Evolutionary conservation across 53 echinoderm and acorn worm species (phyloP), one percentile per base, ranked within the genome.

Genomic region (Pentamera pediparva): DNA sequence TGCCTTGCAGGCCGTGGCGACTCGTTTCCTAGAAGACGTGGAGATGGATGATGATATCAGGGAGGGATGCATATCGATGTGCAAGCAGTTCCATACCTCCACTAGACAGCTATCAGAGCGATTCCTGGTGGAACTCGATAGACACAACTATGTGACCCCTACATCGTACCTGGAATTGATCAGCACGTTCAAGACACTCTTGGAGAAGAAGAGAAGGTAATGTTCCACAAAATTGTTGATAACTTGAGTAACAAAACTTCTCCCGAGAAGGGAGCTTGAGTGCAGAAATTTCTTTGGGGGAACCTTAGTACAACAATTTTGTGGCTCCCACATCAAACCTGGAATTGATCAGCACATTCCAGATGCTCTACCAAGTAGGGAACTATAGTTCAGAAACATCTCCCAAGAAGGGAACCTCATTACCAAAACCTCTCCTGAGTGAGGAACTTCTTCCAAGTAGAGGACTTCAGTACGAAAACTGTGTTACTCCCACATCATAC

Each of bases 141-240:
- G 95, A 20, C 90, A 95, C 80, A 95, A 95, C 70, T 95, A 95
- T 55, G 95, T 95, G 34, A 95, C 95, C 11, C 95, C 95, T 0
- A 95, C 95, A 41, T 95, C 95, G 2, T 95, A 95, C 61, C 75
- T 95, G 51, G 95, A 95, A 70, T 63, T 95, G 11, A 95, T 95
- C 56, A 90, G 69, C 65, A 95, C 95, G 19, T 95, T 95, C 39
- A 95, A 95, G 82, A 71, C 95, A 9, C 64, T 95, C 52, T 85
- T 95, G 47, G 85, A 85, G 50, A 95, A 95, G 57, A 95, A 89
- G 48, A 78, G 90, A 87, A 75, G 37, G 95, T 95, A 76, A 82
- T n/a, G n/a, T n/a, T n/a, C n/a, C n/a, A n/a, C n/a, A n/a, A n/a
- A n/a, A n/a, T 86, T 54, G 52, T 13, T 22, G 33, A 19, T 47